Conservation (phyloP, 2,113 vertebrate genomes). For the Chauna torquata region DNA sequence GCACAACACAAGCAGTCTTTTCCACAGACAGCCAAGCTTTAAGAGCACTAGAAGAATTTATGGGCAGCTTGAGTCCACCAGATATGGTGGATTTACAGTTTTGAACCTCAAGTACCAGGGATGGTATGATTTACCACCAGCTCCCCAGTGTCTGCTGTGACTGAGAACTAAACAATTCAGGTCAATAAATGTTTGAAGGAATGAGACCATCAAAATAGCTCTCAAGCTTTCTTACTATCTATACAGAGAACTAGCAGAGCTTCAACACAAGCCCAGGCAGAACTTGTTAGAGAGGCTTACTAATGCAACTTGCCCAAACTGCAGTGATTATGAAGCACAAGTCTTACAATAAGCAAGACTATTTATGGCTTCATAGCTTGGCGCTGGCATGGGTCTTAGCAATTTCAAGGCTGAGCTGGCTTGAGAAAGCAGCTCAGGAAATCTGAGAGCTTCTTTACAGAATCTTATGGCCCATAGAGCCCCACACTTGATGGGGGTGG, state of each 20-base stretch:
- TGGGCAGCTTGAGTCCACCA: neutral
- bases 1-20: neutral
- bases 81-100: conserved; percentile 26
- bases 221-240: neutral
- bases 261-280: neutral
- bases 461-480: neutral
- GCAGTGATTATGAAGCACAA: conserved; percentile 3
- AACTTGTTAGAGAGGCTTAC: neutral
- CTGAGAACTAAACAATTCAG: neutral
- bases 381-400: neutral
- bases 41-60: conserved; percentile 3
- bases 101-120: neutral
- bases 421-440: neutral
- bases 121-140: conserved; percentile 13
- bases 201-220: conserved; percentile 3
- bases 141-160: neutral
- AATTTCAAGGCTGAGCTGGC: conserved; percentile 27
- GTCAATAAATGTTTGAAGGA: conserved; percentile 16
- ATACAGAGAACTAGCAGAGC: neutral
- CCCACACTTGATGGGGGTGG: neutral
- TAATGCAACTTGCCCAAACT: neutral
- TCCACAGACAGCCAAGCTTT: neutral
- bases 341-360: neutral
- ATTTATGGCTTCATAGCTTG: neutral
- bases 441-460: neutral